Evolutionary conservation across 2,888 invertebrate genomes (phyloP).

Genomic region (Ennomos erosarius): DNA sequence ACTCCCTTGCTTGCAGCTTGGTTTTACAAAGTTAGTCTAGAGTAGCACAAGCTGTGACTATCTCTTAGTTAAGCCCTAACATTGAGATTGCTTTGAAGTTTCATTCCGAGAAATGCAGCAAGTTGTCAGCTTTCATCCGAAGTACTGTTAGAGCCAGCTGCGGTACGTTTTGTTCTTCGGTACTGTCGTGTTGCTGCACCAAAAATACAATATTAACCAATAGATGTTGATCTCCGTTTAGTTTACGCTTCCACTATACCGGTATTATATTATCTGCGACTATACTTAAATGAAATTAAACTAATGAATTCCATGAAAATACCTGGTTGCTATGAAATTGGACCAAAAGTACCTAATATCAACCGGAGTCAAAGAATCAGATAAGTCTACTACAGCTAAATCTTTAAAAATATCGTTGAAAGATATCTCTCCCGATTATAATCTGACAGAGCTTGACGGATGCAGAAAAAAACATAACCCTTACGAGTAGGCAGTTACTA

Average conservation of each 20-base stretch:
- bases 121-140: slow-evolving; percentile 3
- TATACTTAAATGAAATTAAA: no score
- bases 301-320: no score
- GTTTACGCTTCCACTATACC: no score
- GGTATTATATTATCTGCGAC: no score
- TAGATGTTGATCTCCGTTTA: no score
- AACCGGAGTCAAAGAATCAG: no score
- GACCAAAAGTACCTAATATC: no score
- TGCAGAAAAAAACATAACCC: slow-evolving; percentile 46
- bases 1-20: no score
- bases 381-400: background rate
- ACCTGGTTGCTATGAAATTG: no score
- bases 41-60: background rate
- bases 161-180: background rate
- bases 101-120: slow-evolving; percentile 6
- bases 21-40: background rate
- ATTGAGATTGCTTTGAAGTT: slow-evolving; percentile 8
- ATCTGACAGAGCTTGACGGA: slow-evolving; percentile 36
- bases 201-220: no score
- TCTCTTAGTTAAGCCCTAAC: background rate
- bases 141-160: background rate
- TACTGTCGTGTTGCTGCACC: no score
- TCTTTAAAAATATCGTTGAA: slow-evolving; percentile 1
- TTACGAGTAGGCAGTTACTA: slow-evolving; percentile 56
- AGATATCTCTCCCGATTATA: slow-evolving; percentile 11